These are phyloP conservation scores for Saccostrea cuccullata DNA, from an alignment of 1,140 invertebrate genomes.

Conservation along the genomic window DNA sequence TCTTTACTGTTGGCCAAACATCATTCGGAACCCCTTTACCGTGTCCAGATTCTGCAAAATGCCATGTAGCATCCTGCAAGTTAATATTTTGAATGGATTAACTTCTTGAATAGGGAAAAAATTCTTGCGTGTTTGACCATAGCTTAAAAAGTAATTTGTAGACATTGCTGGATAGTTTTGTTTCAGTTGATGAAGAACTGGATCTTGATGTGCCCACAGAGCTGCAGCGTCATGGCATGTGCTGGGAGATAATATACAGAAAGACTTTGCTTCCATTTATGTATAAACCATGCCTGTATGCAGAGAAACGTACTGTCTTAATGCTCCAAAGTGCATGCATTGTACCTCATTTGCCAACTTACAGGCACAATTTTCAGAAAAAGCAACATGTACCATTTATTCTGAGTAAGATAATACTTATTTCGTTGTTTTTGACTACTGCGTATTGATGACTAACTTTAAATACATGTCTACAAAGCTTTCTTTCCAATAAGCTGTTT, in stretches of 20 bases:
- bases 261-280: conserved; percentile 15
- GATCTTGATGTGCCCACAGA: conserved; percentile 60
- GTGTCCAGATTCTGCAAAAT: too few species aligned
- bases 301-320: conserved; percentile 45
- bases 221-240: conserved; percentile 54
- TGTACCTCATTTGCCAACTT: conserved; percentile 50
- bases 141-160: too few species aligned
- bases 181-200: conserved; percentile 52
- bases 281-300: conserved; percentile 43
- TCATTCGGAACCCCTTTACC: too few species aligned
- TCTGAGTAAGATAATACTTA: conserved; percentile 51
- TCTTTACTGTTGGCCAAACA: too few species aligned
- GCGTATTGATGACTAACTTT: conserved; percentile 59
- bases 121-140: too few species aligned
- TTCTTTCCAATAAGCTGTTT: conserved; percentile 27
- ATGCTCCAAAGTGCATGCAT: conserved; percentile 54
- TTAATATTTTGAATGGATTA: too few species aligned
- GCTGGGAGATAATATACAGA: conserved; percentile 53
- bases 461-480: conserved; percentile 51
- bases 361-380: conserved; percentile 57
- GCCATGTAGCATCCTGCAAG: too few species aligned
- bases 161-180: background rate
- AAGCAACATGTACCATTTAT: conserved; percentile 61
- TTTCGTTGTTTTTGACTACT: conserved; percentile 45
- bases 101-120: too few species aligned